Evolutionary conservation across 2,888 invertebrate genomes (phyloP).

Genomic region (Tinea trinotella): DNA sequence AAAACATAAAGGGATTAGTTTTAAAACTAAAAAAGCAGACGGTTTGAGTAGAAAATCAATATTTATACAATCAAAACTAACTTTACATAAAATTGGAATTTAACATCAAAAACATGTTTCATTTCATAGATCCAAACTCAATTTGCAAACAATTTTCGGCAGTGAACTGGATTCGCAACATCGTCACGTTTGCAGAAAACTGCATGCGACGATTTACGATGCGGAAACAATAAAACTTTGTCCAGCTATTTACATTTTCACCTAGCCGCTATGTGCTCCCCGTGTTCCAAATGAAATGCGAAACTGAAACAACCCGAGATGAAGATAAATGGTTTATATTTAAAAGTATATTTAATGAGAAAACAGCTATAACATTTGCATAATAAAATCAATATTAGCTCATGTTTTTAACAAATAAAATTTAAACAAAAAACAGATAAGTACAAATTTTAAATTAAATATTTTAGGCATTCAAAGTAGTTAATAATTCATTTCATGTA

Average conservation of each 20-base stretch:
- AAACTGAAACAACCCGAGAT: neutral
- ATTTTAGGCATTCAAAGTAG: too few relatives aligned
- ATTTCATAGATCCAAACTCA: slow-evolving; percentile 7
- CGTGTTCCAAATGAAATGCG: slow-evolving; percentile 8
- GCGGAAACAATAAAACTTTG: slow-evolving; percentile 14
- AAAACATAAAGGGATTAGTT: too few relatives aligned
- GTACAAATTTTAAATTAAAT: too few relatives aligned
- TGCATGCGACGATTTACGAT: slow-evolving; percentile 10
- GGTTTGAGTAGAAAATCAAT: neutral
- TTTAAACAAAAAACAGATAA: too few relatives aligned
- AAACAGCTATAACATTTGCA: too few relatives aligned
- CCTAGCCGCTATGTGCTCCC: slow-evolving; percentile 5
- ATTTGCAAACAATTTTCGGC: slow-evolving; percentile 13
- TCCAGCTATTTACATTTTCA: slow-evolving; percentile 11
- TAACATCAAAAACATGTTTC: slow-evolving; percentile 8
- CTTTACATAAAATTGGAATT: neutral
- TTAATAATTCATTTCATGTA: too few relatives aligned
- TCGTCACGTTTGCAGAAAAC: slow-evolving; percentile 14
- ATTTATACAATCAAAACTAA: slow-evolving; percentile 1
- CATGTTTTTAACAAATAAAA: too few relatives aligned
- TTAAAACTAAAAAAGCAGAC: too few relatives aligned
- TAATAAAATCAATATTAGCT: too few relatives aligned
- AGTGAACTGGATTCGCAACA: slow-evolving; percentile 2
- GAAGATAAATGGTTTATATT: neutral
- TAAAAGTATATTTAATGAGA: neutral